Evolutionary conservation across 2,888 invertebrate species (phyloP).

Genomic region (Unio delphinus): DNA sequence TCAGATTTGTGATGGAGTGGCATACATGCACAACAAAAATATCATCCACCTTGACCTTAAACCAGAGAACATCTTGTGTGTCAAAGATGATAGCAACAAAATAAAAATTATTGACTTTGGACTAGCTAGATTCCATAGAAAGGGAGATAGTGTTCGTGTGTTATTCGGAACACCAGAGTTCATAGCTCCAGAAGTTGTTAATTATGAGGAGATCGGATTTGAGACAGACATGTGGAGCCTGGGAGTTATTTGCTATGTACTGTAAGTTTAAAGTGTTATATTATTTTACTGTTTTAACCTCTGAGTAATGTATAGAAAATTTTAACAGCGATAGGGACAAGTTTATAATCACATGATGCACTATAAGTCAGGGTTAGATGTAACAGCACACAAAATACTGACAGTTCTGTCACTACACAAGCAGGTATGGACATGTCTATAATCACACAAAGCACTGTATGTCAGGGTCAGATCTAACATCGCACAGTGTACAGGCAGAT

Average conservation of each 20-base stretch:
- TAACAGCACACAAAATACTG: too few relatives aligned
- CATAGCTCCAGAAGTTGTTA: conserved; percentile 71
- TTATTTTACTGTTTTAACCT: not conserved
- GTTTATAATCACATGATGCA: too few relatives aligned
- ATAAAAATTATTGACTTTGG: conserved; percentile 99
- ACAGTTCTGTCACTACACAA: too few relatives aligned
- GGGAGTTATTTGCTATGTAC: conserved; percentile 70
- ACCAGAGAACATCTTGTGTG: conserved; percentile 98
- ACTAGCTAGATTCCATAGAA: conserved; percentile 91
- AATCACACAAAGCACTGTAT: too few relatives aligned
- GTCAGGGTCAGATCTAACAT: too few relatives aligned
- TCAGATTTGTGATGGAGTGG: conserved; percentile 97
- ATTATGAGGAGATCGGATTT: conserved; percentile 67
- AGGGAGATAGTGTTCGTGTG: conserved; percentile 84
- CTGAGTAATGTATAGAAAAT: not conserved
- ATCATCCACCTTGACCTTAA: conserved; percentile 98
- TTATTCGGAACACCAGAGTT: conserved; percentile 71
- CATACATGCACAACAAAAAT: conserved; percentile 94
- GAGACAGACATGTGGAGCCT: conserved; percentile 71
- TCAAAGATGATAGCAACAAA: conserved; percentile 94
- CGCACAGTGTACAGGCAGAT: too few relatives aligned
- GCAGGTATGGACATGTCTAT: too few relatives aligned
- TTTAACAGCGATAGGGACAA: too few relatives aligned
- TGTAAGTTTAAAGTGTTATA: conserved; percentile 55
- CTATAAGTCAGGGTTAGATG: too few relatives aligned